Conservation (phyloP, 2,888 invertebrate species). For the Criorhina ranunculi region DNA sequence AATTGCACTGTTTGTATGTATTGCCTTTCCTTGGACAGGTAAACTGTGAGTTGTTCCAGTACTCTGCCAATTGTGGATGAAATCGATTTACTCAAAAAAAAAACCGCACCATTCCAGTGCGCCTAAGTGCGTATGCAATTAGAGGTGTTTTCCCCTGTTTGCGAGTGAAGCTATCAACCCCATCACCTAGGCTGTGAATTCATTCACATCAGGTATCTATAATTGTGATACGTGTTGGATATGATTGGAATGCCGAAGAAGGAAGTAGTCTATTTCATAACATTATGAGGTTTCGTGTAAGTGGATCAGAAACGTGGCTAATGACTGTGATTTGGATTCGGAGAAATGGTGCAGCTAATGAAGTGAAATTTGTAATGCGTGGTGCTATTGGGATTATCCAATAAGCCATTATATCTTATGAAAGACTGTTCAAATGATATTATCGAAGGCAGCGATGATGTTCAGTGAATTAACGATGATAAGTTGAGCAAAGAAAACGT, state of each 20-base stretch:
- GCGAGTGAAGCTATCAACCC: conserved; percentile 54
- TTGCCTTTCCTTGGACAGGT: conserved; percentile 38
- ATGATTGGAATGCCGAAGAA: conserved; percentile 58
- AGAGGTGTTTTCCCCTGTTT: conserved; percentile 41
- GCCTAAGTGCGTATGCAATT: conserved; percentile 33
- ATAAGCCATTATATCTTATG: conserved; percentile 38
- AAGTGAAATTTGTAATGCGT: conserved; percentile 44
- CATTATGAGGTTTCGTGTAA: conserved; percentile 46
- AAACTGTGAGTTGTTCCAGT: conserved; percentile 2
- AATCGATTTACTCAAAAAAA: neutral
- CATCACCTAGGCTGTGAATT: conserved; percentile 32
- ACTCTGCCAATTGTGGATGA: conserved; percentile 7
- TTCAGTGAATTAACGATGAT: no score
- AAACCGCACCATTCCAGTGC: neutral
- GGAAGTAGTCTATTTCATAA: conserved; percentile 67
- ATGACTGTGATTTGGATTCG: conserved; percentile 41
- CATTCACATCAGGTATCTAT: conserved; percentile 71
- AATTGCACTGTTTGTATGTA: conserved; percentile 14
- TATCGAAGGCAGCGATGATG: no score
- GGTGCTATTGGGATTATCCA: conserved; percentile 31
- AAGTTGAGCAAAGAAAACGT: no score
- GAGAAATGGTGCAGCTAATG: conserved; percentile 40
- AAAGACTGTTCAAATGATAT: conserved; percentile 23
- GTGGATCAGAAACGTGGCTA: conserved; percentile 52
- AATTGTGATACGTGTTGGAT: conserved; percentile 69